phyloP scores from a whole-genome alignment of 2,888 invertebrate species.

The Exocentrus adspersus region DNA sequence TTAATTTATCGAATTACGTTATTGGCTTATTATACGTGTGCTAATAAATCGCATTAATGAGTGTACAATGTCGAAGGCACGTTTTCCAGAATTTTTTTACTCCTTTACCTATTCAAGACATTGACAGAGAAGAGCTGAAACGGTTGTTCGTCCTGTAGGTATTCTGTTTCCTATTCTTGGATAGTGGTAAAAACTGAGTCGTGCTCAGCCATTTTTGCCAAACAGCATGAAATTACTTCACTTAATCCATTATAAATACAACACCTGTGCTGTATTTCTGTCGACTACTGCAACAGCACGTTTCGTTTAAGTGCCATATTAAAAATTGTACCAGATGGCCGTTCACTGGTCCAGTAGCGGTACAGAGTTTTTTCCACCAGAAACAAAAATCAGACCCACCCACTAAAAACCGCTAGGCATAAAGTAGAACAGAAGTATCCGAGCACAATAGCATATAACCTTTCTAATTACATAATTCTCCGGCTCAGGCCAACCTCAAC shows the following conservation, averaged over 20 bases:
- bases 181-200: slow-evolving; percentile 34
- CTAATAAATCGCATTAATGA: slow-evolving; percentile 23
- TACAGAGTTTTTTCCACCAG: not conserved
- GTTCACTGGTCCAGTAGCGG: not conserved
- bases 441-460: not conserved
- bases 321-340: not conserved
- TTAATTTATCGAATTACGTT: slow-evolving; percentile 13
- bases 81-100: slow-evolving; percentile 11
- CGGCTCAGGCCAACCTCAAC: not conserved
- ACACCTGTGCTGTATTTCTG: slow-evolving; percentile 45
- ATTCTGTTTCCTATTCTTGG: slow-evolving; percentile 36
- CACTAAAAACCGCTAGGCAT: not conserved
- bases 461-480: not conserved
- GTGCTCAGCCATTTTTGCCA: slow-evolving; percentile 42
- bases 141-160: too few species aligned
- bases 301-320: slow-evolving; percentile 23
- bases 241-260: slow-evolving; percentile 49
- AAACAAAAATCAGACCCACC: too few species aligned
- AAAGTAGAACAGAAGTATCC: not conserved
- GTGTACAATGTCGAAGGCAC: not conserved
- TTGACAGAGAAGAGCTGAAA: not conserved
- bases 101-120: slow-evolving; percentile 15
- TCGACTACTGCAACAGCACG: slow-evolving; percentile 42
- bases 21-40: not conserved
- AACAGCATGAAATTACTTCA: slow-evolving; percentile 47